Evolutionary conservation across 2,113 vertebrate genomes (phyloP), one percentile per base, ranked within the genome.

Genomic region (Grammomys surdaster): DNA sequence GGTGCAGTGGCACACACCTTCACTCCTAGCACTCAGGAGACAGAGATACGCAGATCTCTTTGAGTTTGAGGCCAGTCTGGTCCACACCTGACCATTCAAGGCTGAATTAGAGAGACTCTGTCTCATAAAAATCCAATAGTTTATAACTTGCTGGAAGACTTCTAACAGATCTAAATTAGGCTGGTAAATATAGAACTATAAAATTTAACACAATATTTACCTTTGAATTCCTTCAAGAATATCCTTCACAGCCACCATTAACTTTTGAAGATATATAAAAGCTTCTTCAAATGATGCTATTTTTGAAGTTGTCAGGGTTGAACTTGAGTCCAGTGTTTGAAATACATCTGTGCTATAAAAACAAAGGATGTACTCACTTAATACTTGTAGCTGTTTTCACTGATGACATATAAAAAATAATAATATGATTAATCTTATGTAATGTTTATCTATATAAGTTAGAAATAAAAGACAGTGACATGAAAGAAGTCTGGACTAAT

Each of bases 181-280:
- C 7, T n/a, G 7, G 12, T 77, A 88, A 90, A 10, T 13, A 51
- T 46, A 56, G 56, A 95, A 86, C 19, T 88, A 46, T 87, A 67
- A 94, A 87, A n/a, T 75, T 92, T 92, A 93, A 94, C 43, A 72
- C 31, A 86, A 67, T 17, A 63, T 97, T 98, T 97, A 99, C 99
- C 99, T 99, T 95, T 98, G 98, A 96, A 99, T 99, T 94, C 98
- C 98, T 96, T 99, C 98, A 90, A 97, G 98, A 96, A 99, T 99
- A 98, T 99, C 99, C 89, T 98, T 99, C 93, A 99, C 98, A 96
- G 98, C 98, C 95, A 97, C 96, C 97, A 98, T 97, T 95, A 99
- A 98, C 90, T 98, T 99, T 93, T 99, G 99, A 96, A 99, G 98
- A 96, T 98, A 99, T 72, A 98, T 75, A 96, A 99, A 97, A 14